A percentile compares a stretch with the other conserved stretches of the same genome.
These are phyloP conservation scores for Anolis carolinensis DNA, from an alignment of 2,113 vertebrate species.

Conservation along the genomic window DNA sequence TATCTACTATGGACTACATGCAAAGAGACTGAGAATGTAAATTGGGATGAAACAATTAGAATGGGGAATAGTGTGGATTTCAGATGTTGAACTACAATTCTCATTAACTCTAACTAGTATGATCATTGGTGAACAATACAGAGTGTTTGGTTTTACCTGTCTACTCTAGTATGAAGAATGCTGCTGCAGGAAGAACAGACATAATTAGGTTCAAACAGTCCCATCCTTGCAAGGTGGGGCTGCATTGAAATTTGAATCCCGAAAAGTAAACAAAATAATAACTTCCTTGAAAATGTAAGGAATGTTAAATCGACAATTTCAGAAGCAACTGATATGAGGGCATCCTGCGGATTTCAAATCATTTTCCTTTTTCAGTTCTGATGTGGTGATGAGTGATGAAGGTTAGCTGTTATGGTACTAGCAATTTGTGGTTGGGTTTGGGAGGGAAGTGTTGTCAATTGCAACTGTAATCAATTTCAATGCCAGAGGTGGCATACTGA, in stretches of 20 bases:
- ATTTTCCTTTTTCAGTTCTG: slow-evolving; percentile 53
- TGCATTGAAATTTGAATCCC: slow-evolving; percentile 61
- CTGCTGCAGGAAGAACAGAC: slow-evolving; percentile 18
- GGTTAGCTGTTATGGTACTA: slow-evolving; percentile 62
- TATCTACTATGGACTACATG: background rate
- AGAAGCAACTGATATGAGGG: slow-evolving; percentile 63
- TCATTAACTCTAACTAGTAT: too few species aligned
- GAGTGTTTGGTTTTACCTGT: slow-evolving; percentile 28
- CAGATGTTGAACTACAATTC: too few species aligned
- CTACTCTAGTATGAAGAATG: slow-evolving; percentile 42
- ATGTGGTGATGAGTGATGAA: slow-evolving; percentile 69
- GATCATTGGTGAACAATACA: too few species aligned
- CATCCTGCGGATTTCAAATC: slow-evolving; percentile 58
- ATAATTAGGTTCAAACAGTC: slow-evolving; percentile 42
- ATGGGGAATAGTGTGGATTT: too few species aligned
- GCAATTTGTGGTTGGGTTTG: background rate
- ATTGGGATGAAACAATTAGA: background rate
- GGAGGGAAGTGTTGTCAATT: slow-evolving; percentile 10
- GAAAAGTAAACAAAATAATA: slow-evolving; percentile 62
- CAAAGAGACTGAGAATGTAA: background rate
- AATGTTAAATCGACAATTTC: slow-evolving; percentile 67
- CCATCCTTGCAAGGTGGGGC: slow-evolving; percentile 41
- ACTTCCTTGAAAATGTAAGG: slow-evolving; percentile 64
- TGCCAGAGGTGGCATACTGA: background rate
- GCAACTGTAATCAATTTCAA: background rate